Evolutionary conservation across 2,113 vertebrate genomes (phyloP).

Genomic region (Plecotus auritus): DNA sequence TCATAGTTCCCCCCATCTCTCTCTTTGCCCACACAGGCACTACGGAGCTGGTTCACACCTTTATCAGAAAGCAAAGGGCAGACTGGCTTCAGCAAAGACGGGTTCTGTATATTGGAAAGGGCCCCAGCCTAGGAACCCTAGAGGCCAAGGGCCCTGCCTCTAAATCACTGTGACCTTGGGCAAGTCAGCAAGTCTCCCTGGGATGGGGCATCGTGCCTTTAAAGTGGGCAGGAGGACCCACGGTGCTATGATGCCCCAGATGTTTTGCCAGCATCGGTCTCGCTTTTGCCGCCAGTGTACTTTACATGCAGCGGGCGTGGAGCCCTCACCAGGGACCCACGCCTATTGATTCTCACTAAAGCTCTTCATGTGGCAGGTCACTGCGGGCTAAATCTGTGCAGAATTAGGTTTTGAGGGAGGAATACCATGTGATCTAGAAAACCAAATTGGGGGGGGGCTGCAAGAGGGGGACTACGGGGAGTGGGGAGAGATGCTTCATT

Average conservation of each 20-base stretch:
- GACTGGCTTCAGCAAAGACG: background rate
- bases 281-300: accelerated
- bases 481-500: background rate
- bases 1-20: accelerated
- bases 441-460: background rate
- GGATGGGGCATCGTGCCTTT: background rate
- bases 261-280: background rate
- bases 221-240: background rate
- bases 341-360: background rate
- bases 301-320: background rate
- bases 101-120: background rate
- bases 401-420: conserved; percentile 10
- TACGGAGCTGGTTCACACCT: background rate
- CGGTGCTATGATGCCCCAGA: accelerated
- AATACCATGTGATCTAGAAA: background rate
- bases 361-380: background rate
- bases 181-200: background rate
- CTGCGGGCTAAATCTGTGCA: background rate
- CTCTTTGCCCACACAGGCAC: background rate
- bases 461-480: background rate
- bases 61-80: background rate
- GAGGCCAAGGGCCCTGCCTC: background rate
- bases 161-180: background rate
- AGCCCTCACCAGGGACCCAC: background rate
- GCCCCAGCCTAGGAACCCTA: background rate